phyloP scores from a whole-genome alignment of 2,797 vertebrate species.

The Acrocephalus scirpaceus region DNA sequence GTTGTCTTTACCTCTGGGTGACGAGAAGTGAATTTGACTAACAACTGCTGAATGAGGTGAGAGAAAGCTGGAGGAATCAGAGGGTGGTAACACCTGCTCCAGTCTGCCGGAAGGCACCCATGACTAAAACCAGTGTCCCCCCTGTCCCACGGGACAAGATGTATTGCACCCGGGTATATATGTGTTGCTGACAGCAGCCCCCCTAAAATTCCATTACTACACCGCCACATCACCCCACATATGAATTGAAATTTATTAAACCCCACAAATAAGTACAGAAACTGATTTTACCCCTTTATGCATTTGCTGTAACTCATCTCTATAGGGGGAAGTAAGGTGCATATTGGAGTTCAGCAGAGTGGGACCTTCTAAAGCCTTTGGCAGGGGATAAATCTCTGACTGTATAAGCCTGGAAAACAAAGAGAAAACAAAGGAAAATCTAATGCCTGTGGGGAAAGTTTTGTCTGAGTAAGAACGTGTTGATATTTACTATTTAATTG shows the following conservation, averaged over 20 bases:
- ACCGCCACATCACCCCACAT: background rate
- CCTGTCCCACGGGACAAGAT: background rate
- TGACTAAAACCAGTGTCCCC: background rate
- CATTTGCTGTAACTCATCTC: background rate
- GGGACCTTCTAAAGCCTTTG: background rate
- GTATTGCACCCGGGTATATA: background rate
- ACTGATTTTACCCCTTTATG: background rate
- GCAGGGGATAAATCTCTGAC: background rate
- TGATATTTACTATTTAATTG: background rate
- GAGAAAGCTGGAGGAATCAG: conserved; percentile 19
- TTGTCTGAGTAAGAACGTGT: background rate
- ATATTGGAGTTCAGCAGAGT: background rate
- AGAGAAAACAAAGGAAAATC: background rate
- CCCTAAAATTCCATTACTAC: background rate
- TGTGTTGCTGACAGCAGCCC: background rate
- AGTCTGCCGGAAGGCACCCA: background rate
- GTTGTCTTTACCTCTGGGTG: background rate
- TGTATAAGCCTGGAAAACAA: background rate
- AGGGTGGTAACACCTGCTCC: background rate
- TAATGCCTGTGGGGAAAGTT: background rate
- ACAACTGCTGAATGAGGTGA: background rate
- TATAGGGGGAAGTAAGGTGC: background rate
- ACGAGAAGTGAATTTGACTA: background rate
- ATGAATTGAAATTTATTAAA: background rate
- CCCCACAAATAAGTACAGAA: background rate